A percentile compares a stretch with the other conserved stretches of the same genome.
Conservation (phyloP, 2,113 vertebrate species). For the Carollia perspicillata region DNA sequence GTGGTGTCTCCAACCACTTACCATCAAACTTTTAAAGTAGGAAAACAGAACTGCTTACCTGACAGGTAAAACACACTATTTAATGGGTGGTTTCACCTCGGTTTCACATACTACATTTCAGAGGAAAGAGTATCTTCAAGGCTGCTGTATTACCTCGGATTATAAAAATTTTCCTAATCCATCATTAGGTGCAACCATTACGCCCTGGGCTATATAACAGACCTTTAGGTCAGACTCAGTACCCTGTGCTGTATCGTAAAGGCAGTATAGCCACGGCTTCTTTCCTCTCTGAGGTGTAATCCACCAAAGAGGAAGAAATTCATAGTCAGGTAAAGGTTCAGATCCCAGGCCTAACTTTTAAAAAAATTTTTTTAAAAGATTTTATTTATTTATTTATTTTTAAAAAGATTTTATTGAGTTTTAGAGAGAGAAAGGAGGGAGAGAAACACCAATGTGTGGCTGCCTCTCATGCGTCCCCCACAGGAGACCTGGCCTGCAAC, state of each 20-base stretch:
- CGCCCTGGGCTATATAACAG: background rate
- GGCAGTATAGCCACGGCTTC: background rate
- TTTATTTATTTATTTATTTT: too few species aligned
- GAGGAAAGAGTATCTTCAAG: background rate
- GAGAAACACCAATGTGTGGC: too few species aligned
- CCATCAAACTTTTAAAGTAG: background rate
- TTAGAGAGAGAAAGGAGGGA: too few species aligned
- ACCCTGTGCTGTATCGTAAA: background rate
- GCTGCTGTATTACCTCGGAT: background rate
- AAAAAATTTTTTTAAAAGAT: too few species aligned
- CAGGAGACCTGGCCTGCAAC: too few species aligned
- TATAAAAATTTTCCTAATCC: background rate
- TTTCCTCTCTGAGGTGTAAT: background rate
- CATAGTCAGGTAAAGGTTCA: background rate
- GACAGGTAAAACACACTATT: background rate
- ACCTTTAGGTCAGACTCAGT: background rate
- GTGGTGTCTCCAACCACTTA: slow-evolving; percentile 14
- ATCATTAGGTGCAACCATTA: background rate
- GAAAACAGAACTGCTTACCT: slow-evolving; percentile 15
- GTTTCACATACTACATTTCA: background rate
- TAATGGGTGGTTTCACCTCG: background rate
- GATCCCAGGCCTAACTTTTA: background rate
- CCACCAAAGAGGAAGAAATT: background rate
- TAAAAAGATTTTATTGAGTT: too few species aligned
- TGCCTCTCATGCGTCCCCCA: too few species aligned